Evolutionary conservation across 2,113 vertebrate species (phyloP), one percentile per base, ranked within the genome.

Genomic region (Amia ocellicauda): DNA sequence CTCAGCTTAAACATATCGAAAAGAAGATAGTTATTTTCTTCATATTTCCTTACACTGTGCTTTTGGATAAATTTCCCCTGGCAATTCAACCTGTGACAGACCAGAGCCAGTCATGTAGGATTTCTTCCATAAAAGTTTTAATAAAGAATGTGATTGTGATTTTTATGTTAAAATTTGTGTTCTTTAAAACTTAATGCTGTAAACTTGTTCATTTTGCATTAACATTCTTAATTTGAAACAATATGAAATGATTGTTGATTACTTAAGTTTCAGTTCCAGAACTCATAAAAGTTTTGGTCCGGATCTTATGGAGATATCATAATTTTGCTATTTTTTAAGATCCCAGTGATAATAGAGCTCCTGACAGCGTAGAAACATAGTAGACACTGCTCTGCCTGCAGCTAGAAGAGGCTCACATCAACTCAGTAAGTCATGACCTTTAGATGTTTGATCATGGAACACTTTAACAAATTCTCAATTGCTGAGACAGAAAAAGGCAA

Each of bases 381-480:
- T 29, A 71, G 75, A 73, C 74, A 67, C 51, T 72, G 71, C 78
- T 71, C 68, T 69, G 66, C 69, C 64, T 20, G 66, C 63, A 29
- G 16, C 58, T 67, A 78, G 77, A 80, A 70, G 78, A 72, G 79
- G 78, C 80, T 81, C 78, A 69, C 76, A 49, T 67, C 65, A 58
- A 74, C 76, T 83, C 80, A 87, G 85, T 87, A 86, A 80, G 78
- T 87, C 81, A 85, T 72, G 75, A 84, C 81, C 80, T 69, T 63
- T 60, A 67, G 75, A 82, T 78, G 62, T 73, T 84, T 78, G 72
- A 79, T 74, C 73, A 74, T 75, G 66, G 67, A 68, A 70, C 74
- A 74, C 74, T 77, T 64, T 1, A 68, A 61, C 68, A 70, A 78
- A 74, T 75, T 76, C 75, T 81, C 76, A 78, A 82, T 81, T 74